Conservation (phyloP, 2,113 vertebrate species). For the Athene noctua region DNA sequence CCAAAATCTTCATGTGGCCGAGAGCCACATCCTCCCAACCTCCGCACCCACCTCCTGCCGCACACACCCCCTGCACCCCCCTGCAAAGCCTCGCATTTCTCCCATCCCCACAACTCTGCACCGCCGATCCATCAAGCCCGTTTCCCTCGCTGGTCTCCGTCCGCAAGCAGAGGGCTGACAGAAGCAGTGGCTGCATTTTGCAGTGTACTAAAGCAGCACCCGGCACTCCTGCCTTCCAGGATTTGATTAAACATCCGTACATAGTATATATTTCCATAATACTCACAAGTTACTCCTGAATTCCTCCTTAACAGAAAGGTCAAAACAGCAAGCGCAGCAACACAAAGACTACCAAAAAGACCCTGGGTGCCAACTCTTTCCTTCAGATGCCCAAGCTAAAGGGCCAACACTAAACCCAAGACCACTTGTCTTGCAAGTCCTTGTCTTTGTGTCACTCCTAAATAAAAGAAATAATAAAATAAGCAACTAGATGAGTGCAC, state of each 20-base stretch:
- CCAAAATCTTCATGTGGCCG: not conserved
- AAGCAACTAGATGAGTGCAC: not conserved
- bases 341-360: not conserved
- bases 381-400: accelerated
- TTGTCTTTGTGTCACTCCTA: not conserved
- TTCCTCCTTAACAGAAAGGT: not conserved
- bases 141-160: accelerated
- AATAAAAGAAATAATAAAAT: not conserved
- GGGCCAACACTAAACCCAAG: not conserved
- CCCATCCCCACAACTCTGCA: accelerated
- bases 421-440: not conserved
- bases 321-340: not conserved
- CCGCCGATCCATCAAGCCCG: accelerated
- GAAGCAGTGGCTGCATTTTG: not conserved
- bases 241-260: not conserved
- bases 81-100: accelerated
- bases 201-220: not conserved
- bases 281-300: not conserved
- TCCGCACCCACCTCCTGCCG: not conserved
- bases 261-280: not conserved
- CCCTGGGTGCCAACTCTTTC: accelerated
- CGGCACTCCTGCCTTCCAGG: not conserved
- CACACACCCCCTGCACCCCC: accelerated
- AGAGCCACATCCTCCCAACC: slow-evolving; percentile 39
- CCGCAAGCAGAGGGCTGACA: accelerated